These are phyloP conservation scores for Oreohelix idahoensis DNA, from an alignment of 1,140 invertebrate species.

Conservation along the genomic window DNA sequence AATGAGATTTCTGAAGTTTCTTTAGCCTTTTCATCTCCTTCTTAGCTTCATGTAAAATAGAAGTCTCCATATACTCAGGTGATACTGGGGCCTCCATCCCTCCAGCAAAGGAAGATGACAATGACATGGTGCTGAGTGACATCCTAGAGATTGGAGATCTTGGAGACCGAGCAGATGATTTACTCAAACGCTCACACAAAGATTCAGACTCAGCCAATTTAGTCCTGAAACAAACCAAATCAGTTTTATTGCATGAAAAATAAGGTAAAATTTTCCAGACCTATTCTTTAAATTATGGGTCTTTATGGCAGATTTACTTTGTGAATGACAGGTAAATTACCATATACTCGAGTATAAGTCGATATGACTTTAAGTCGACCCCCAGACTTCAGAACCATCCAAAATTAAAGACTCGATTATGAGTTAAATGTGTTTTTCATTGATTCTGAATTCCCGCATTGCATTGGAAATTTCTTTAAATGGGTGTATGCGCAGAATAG, in stretches of 20 bases:
- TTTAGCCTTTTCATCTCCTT: conserved; percentile 79
- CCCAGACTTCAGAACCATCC: too few relatives aligned
- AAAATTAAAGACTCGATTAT: too few relatives aligned
- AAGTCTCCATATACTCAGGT: conserved; percentile 46
- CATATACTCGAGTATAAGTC: too few relatives aligned
- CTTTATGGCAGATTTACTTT: too few relatives aligned
- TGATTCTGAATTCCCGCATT: too few relatives aligned
- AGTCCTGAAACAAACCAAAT: conserved; percentile 50
- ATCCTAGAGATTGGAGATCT: conserved; percentile 55
- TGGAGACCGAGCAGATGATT: neutral
- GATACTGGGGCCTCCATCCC: conserved; percentile 51
- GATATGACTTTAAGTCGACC: too few relatives aligned
- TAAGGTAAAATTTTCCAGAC: too few relatives aligned
- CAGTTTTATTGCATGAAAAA: neutral
- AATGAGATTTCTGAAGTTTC: conserved; percentile 62
- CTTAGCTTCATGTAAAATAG: conserved; percentile 80
- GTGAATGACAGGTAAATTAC: too few relatives aligned
- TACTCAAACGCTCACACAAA: conserved; percentile 74
- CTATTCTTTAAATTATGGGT: too few relatives aligned
- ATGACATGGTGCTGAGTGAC: conserved; percentile 55
- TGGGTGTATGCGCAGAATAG: too few relatives aligned
- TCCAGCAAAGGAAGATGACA: conserved; percentile 51
- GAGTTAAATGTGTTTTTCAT: too few relatives aligned
- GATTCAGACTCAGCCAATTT: conserved; percentile 88
- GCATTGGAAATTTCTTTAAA: too few relatives aligned